phyloP scores from a whole-genome alignment of 2,797 vertebrate species.

The Meriones psammophilus region DNA sequence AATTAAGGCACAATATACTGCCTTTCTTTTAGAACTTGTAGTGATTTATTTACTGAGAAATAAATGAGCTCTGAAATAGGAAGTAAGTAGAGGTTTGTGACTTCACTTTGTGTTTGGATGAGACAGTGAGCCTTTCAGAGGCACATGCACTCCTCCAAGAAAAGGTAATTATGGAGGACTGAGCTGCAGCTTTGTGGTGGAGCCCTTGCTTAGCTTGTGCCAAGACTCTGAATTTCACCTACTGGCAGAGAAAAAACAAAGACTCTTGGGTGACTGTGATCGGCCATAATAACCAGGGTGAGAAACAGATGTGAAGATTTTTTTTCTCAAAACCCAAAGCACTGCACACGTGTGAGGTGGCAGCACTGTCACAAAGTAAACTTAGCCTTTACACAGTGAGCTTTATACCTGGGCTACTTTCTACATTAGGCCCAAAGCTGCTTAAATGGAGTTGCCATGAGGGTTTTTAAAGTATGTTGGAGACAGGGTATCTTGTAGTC shows the following conservation, averaged over 20 bases:
- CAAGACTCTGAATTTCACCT: neutral
- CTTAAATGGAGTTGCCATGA: neutral
- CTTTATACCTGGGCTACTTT: slow-evolving; percentile 10
- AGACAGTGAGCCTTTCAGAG: neutral
- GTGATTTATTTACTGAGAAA: slow-evolving; percentile 32
- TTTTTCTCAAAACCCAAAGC: slow-evolving; percentile 50
- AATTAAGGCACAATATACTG: neutral
- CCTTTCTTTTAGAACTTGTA: slow-evolving; percentile 41
- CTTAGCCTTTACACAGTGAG: neutral
- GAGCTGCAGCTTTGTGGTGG: neutral
- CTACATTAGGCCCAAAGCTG: neutral
- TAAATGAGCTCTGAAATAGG: slow-evolving; percentile 40
- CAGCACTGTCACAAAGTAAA: slow-evolving; percentile 3
- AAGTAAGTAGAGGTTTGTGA: neutral
- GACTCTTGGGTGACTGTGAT: neutral
- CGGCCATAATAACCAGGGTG: neutral
- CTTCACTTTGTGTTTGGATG: neutral
- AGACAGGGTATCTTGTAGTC: neutral
- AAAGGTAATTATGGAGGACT: neutral
- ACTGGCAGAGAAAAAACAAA: neutral
- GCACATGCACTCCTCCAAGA: slow-evolving; percentile 16
- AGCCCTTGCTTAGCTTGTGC: neutral
- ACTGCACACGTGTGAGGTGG: neutral
- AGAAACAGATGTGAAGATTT: slow-evolving; percentile 35
- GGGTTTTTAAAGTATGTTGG: neutral